Evolutionary conservation across 23 tunicate genomes (phyloP).

Genomic region (Styela plicata): DNA sequence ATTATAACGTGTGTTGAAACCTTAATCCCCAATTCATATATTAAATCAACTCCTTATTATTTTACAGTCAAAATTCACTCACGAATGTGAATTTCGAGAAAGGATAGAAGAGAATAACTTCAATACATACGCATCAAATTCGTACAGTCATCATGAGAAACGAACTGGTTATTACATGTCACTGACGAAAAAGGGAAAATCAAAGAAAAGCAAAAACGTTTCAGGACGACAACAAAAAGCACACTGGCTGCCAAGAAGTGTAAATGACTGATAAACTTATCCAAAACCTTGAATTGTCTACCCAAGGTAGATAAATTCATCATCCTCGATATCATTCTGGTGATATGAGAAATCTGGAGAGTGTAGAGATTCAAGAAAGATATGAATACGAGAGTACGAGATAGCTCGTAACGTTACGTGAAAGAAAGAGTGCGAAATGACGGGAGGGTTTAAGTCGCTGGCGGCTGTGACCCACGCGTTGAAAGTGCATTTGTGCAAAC

Average conservation of each 20-base stretch:
- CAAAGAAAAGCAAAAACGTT: slow-evolving; percentile 39
- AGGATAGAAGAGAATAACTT: slow-evolving; percentile 61
- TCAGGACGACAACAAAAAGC: slow-evolving; percentile 49
- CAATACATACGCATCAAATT: slow-evolving; percentile 78
- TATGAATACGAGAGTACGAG: too few species aligned
- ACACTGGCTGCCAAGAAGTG: slow-evolving; percentile 67
- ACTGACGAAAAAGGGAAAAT: slow-evolving; percentile 46
- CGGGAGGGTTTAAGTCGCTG: neutral
- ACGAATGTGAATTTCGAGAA: slow-evolving; percentile 75
- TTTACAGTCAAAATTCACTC: slow-evolving; percentile 50
- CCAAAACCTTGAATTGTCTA: too few species aligned
- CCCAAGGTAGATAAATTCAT: too few species aligned
- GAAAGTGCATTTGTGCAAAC: neutral
- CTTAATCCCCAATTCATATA: too few species aligned
- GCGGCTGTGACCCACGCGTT: neutral
- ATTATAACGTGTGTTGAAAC: too few species aligned
- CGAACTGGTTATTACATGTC: slow-evolving; percentile 72
- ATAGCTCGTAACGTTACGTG: too few species aligned
- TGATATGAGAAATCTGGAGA: too few species aligned
- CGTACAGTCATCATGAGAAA: slow-evolving; percentile 51
- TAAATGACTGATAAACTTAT: slow-evolving; percentile 6
- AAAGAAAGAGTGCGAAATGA: neutral
- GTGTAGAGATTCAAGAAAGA: too few species aligned
- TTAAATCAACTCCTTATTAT: neutral
- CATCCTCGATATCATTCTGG: too few species aligned